Conservation (phyloP, 2,888 invertebrate species). For the Eristalis tenax region DNA sequence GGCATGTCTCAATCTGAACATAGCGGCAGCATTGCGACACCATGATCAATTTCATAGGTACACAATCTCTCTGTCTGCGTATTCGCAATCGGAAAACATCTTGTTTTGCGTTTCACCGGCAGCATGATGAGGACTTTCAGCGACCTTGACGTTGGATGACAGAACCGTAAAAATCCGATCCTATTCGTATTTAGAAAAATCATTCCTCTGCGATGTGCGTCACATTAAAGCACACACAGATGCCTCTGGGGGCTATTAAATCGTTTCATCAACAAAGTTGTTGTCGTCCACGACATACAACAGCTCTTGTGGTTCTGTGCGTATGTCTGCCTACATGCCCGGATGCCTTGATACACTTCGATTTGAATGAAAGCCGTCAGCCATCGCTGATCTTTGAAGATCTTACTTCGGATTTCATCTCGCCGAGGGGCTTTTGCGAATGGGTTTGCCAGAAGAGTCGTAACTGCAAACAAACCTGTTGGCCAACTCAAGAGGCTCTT, state of each 20-base stretch:
- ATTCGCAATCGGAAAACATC: background rate
- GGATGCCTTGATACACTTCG: background rate
- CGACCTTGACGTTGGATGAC: constrained; percentile 33
- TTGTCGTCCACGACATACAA: background rate
- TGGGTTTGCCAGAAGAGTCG: background rate
- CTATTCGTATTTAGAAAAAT: background rate
- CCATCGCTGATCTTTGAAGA: background rate
- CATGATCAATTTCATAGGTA: constrained; percentile 27
- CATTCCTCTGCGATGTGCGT: constrained; percentile 5
- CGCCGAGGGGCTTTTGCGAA: background rate
- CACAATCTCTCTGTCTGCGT: constrained; percentile 12
- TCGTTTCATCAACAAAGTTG: constrained; percentile 9
- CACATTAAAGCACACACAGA: no score
- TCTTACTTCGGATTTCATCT: constrained; percentile 17
- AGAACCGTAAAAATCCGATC: background rate
- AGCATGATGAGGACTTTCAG: constrained; percentile 26
- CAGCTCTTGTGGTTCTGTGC: background rate
- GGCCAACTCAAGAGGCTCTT: background rate
- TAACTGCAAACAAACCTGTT: background rate
- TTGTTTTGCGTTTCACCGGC: background rate
- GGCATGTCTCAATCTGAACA: constrained; percentile 15
- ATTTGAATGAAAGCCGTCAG: background rate
- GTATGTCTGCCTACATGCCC: background rate
- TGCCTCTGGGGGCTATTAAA: no score
- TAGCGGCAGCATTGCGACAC: constrained; percentile 21